A percentile compares a stretch with the other conserved stretches of the same genome.
phyloP scores from a whole-genome alignment of 2,113 vertebrate species.

The Caracal caracal region DNA sequence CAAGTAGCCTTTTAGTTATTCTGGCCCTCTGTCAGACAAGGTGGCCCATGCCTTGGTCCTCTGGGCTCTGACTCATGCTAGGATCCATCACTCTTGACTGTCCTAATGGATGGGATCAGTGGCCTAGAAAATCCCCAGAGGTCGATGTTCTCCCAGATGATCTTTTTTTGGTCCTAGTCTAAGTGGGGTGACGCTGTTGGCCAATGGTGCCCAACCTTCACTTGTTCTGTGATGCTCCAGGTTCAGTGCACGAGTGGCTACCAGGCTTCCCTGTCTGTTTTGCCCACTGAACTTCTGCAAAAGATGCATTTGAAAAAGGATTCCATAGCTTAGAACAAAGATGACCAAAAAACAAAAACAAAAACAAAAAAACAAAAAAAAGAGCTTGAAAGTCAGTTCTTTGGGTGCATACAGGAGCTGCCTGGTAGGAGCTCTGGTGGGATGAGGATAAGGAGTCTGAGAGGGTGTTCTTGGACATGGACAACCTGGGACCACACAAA shows the following conservation, averaged over 20 bases:
- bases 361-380: not conserved
- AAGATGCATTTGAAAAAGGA: conserved; percentile 5
- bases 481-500: not conserved
- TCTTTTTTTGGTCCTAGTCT: not conserved
- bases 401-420: not conserved
- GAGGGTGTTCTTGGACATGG: not conserved
- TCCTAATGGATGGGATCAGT: not conserved
- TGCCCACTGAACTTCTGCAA: not conserved
- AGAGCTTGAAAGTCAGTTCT: not conserved
- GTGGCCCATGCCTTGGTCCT: not conserved
- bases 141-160: not conserved
- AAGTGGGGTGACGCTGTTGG: not conserved
- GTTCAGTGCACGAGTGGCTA: not conserved
- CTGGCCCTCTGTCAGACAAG: not conserved
- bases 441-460: not conserved
- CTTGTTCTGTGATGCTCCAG: not conserved
- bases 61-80: not conserved
- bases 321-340: not conserved
- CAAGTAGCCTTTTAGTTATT: not conserved
- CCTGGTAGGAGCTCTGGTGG: not conserved
- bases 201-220: not conserved
- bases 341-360: not conserved
- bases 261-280: not conserved
- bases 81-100: not conserved
- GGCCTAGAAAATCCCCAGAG: not conserved